Evolutionary conservation across 2,113 vertebrate species (phyloP).

Genomic region (Eulacestoma nigropectus): DNA sequence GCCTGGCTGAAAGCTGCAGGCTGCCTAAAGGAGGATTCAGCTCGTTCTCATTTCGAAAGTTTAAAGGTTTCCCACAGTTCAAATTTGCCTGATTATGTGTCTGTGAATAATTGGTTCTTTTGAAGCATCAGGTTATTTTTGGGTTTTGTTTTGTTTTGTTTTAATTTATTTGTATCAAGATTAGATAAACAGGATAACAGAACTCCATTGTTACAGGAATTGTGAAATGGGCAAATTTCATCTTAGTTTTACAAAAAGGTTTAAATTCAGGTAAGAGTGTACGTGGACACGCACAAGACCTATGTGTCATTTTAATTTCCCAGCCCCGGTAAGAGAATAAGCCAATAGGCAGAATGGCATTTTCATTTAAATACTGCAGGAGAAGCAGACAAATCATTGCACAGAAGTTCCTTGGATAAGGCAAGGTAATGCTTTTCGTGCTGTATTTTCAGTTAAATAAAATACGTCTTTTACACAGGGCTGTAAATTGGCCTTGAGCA

Average conservation of each 20-base stretch:
- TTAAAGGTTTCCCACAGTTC: constrained; percentile 2
- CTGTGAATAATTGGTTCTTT: neutral
- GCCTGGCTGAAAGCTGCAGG: neutral
- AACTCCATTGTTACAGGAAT: neutral
- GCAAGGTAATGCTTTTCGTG: neutral
- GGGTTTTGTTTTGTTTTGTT: too few relatives aligned
- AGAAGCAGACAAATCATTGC: neutral
- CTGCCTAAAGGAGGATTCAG: neutral
- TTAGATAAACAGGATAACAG: neutral
- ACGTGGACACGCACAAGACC: neutral
- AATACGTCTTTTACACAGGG: neutral
- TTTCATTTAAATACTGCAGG: neutral
- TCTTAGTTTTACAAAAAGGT: neutral
- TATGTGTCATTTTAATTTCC: neutral
- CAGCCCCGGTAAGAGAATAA: neutral
- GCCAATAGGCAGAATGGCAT: neutral
- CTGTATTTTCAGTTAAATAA: constrained; percentile 39
- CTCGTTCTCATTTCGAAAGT: neutral
- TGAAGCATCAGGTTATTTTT: neutral
- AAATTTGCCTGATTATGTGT: neutral
- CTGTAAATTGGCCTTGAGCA: neutral
- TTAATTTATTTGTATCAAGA: neutral
- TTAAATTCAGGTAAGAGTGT: neutral
- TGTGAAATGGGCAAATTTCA: neutral
- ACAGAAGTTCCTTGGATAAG: neutral